Conservation (phyloP, 2,113 vertebrate species). For the Dissostichus mawsoni region DNA sequence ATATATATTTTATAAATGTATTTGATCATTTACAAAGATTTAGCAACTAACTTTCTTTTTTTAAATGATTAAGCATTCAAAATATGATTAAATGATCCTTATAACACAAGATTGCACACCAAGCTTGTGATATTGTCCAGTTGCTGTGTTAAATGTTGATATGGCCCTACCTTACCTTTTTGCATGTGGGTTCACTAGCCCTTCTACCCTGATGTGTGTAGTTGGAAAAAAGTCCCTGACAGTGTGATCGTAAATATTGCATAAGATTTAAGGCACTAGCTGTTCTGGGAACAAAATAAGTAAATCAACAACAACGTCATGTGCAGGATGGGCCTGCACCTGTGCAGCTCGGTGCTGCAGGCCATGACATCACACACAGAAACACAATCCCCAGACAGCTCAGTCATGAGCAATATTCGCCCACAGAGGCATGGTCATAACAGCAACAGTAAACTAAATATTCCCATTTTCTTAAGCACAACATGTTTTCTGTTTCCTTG, state of each 20-base stretch:
- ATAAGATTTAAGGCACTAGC: slow-evolving; percentile 39
- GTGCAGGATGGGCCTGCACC: slow-evolving; percentile 66
- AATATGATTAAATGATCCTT: not conserved
- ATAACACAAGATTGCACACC: not conserved
- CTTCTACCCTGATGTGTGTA: slow-evolving; percentile 13
- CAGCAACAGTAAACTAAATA: not conserved
- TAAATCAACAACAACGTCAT: slow-evolving; percentile 70
- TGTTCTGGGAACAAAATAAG: slow-evolving; percentile 57
- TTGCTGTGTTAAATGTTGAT: not conserved
- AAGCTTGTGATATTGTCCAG: not conserved
- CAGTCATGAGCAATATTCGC: slow-evolving; percentile 36
- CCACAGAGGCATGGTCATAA: slow-evolving; percentile 13
- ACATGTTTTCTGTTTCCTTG: not conserved
- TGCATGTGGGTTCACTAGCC: slow-evolving; percentile 3
- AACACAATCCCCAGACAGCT: slow-evolving; percentile 44
- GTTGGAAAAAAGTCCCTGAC: slow-evolving; percentile 47
- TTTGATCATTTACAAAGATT: too few relatives aligned
- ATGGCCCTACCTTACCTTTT: not conserved
- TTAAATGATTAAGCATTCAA: too few relatives aligned
- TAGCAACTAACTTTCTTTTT: too few relatives aligned
- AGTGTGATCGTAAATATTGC: slow-evolving; percentile 48
- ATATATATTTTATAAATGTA: too few relatives aligned
- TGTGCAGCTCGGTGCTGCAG: slow-evolving; percentile 58
- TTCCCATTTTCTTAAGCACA: not conserved
- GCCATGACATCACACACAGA: slow-evolving; percentile 56